Evolutionary conservation across 2,888 invertebrate species (phyloP), one percentile per base, ranked within the genome.

Genomic region (Eupithecia centaureata): DNA sequence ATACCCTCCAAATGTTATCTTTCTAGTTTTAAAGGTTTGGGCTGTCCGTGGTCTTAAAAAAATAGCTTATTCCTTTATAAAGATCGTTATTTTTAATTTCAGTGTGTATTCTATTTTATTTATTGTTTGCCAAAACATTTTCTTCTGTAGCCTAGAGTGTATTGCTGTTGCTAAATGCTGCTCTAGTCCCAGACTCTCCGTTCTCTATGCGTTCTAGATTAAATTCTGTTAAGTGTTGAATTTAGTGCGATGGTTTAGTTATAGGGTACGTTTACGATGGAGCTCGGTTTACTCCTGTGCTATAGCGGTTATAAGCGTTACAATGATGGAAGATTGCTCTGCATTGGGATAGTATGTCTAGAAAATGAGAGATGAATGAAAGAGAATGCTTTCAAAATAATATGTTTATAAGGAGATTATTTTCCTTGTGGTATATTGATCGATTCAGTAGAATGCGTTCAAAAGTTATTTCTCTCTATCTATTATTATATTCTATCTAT

Each of bases 211-310:
- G 30, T 54, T 22, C 56, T 66, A 71, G 66, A 71, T 71, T 71
- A 71, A 71, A 71, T 71, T 71, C 71, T 68, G 68, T 68, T 71
- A 65, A 65, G 68, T 71, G 71, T 63, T 71, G 61, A 71, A 71
- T 68, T 71, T 68, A 71, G 61, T 63, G 61, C 68, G 58, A 66
- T 65, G 68, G 68, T 71, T 70, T 62, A 67, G 67, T 65, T 67
- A 67, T 59, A 58, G 61, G 64, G 47, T 62, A 61, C 54, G 60
- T 65, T 67, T 62, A 65, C 58, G 61, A 56, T 18, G 33, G 42
- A 42, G 25, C 56, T 64, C 35, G 22, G 59, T 61, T 61, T 64
- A 51, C 18, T 27, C 12, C 32, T 64, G 61, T 56, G n/a, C n/a
- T n/a, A n/a, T n/a, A 22, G 35, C 25, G 56, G 51, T 58, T 61